phyloP scores from a whole-genome alignment of 2,113 vertebrate species.

The Microcebus griseorufus region DNA sequence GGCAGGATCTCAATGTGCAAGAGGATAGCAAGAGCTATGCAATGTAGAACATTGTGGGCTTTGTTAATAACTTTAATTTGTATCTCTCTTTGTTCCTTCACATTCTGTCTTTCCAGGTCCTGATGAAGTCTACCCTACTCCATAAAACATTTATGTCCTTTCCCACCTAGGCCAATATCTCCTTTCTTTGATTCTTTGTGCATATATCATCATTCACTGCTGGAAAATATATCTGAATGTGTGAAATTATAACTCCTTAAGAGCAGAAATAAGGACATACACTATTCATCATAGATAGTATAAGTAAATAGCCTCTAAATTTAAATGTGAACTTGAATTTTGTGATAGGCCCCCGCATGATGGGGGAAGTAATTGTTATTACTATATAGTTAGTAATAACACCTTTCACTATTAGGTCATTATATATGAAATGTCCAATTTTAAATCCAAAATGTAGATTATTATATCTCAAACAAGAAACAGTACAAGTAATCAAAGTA shows the following conservation, averaged over 20 bases:
- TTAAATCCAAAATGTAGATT: too few relatives aligned
- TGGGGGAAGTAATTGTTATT: background rate
- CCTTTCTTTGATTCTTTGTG: background rate
- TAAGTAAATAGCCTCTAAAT: background rate
- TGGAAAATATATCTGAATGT: background rate
- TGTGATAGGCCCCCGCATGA: background rate
- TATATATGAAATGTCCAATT: too few relatives aligned
- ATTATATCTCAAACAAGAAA: too few relatives aligned
- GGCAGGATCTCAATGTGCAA: background rate
- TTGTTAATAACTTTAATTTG: background rate
- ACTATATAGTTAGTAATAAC: background rate
- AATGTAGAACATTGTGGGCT: rapidly evolving
- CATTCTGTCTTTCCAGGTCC: background rate
- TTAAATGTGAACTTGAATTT: background rate
- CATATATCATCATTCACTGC: background rate
- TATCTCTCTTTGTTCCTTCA: background rate
- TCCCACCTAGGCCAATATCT: background rate
- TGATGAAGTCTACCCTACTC: background rate
- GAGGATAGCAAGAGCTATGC: background rate
- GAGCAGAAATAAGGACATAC: background rate
- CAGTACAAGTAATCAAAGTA: too few relatives aligned
- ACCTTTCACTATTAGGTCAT: background rate
- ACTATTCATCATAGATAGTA: rapidly evolving
- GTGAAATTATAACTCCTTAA: background rate
- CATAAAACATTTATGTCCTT: background rate